Percentiles rank a stretch among this genome's conserved stretches.
phyloP scores from a whole-genome alignment of 92 coral and sea anemone species.

The Chrysogorgia sp. region DNA sequence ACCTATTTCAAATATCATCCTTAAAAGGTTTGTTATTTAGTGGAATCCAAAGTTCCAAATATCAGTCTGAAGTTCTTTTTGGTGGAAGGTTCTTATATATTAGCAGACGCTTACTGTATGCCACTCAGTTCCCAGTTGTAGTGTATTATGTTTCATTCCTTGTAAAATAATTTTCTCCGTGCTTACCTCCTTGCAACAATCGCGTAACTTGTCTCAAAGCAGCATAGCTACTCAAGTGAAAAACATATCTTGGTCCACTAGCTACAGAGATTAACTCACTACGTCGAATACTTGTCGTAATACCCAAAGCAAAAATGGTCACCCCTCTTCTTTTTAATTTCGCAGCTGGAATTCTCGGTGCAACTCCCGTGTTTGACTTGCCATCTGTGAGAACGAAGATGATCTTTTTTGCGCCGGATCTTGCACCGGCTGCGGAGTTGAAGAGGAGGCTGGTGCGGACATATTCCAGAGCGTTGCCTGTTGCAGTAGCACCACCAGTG shows the following conservation, averaged over 20 bases:
- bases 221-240: conserved; percentile 25
- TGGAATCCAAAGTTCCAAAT: too few species aligned
- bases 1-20: too few species aligned
- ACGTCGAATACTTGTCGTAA: conserved; percentile 4
- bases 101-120: too few species aligned
- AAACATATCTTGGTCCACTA: conserved; percentile 1
- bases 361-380: conserved; percentile 15
- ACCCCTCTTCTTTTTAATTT: conserved; percentile 14
- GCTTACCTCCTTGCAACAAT: conserved; percentile 13
- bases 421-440: conserved; percentile 24
- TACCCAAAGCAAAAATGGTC: conserved; percentile 14
- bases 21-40: too few species aligned
- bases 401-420: conserved; percentile 7
- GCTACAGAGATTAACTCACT: conserved; percentile 13
- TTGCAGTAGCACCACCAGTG: conserved; percentile 31
- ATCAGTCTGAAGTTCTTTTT: too few species aligned
- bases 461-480: conserved; percentile 21
- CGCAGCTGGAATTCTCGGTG: conserved; percentile 11
- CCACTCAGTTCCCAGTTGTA: too few species aligned
- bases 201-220: conserved; percentile 10
- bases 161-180: background rate
- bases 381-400: conserved; percentile 39
- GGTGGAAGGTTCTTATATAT: too few species aligned
- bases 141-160: too few species aligned
- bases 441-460: conserved; percentile 20